Conservation (phyloP, 2,113 vertebrate genomes). For the Prietella phreatophila region DNA sequence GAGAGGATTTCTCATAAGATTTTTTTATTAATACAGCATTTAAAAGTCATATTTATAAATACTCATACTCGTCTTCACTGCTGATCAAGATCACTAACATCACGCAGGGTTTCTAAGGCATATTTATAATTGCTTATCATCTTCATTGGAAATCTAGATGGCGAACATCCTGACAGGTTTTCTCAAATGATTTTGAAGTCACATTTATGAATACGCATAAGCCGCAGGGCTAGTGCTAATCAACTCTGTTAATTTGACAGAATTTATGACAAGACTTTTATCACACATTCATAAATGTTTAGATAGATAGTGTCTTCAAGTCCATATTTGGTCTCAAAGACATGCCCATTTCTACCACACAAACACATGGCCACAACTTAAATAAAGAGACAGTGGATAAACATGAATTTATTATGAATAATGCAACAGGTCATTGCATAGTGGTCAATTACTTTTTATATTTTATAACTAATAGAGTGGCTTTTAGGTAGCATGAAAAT, state of each 20-base stretch:
- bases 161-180: too few relatives aligned
- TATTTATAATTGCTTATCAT: not conserved
- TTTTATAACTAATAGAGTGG: not conserved
- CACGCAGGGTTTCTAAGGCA: not conserved
- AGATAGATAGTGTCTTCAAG: not conserved
- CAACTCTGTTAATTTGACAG: constrained; percentile 3
- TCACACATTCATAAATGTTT: not conserved
- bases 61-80: not conserved
- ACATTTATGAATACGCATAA: not conserved
- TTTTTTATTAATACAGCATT: too few relatives aligned
- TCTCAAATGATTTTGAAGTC: too few relatives aligned
- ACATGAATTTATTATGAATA: not conserved
- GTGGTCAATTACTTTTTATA: not conserved
- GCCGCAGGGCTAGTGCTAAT: not conserved
- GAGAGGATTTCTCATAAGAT: not conserved
- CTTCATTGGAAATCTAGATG: not conserved
- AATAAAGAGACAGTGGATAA: too few relatives aligned
- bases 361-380: too few relatives aligned
- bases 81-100: not conserved
- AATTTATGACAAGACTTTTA: not conserved
- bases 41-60: not conserved
- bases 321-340: too few relatives aligned
- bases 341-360: too few relatives aligned
- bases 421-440: not conserved
- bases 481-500: not conserved